Evolutionary conservation across 2,888 invertebrate genomes (phyloP).

Genomic region (Lasioglossum calceatum): DNA sequence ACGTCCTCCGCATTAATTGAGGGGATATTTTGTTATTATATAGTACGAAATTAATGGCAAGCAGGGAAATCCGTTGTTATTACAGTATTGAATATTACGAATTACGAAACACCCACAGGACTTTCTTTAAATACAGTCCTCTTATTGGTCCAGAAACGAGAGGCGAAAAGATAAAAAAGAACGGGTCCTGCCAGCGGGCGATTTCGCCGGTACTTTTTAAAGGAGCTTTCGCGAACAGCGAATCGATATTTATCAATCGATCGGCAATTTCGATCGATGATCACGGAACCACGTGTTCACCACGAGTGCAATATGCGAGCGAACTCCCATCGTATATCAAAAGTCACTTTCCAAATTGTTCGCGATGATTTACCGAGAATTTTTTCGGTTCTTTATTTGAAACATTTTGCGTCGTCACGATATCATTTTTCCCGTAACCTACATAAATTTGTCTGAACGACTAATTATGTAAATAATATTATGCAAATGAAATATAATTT

Average conservation of each 20-base stretch:
- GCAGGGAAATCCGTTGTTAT: not conserved
- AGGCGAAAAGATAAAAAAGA: constrained; percentile 52
- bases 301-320: constrained; percentile 23
- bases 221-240: constrained; percentile 61
- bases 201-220: constrained; percentile 62
- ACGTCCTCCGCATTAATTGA: not conserved
- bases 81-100: constrained; percentile 16
- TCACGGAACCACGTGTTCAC: constrained; percentile 35
- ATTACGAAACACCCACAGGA: constrained; percentile 31
- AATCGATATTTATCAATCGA: constrained; percentile 63
- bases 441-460: not conserved
- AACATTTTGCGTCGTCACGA: not conserved
- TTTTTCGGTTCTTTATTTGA: constrained; percentile 8
- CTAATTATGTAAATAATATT: constrained; percentile 4
- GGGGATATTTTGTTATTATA: not conserved
- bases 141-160: constrained; percentile 57
- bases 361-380: not conserved
- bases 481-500: not conserved
- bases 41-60: not conserved
- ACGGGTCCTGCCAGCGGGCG: constrained; percentile 51
- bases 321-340: constrained; percentile 21
- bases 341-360: constrained; percentile 52
- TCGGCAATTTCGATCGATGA: constrained; percentile 49
- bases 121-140: constrained; percentile 50
- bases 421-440: not conserved